phyloP scores from a whole-genome alignment of 2,113 vertebrate species.

The Sceloporus undulatus region DNA sequence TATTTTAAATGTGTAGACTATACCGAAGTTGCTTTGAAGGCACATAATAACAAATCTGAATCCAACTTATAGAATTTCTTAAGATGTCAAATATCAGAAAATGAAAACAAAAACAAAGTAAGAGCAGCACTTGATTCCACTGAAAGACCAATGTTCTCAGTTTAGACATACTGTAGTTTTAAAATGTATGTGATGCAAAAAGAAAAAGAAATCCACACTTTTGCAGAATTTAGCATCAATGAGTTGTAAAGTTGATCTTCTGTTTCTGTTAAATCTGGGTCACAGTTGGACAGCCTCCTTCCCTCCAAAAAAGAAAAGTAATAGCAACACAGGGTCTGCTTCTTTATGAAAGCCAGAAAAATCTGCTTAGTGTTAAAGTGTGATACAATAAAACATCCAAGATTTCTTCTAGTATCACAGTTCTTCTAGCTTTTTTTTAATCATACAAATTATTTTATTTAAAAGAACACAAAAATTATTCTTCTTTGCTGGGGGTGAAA shows the following conservation, averaged over 20 bases:
- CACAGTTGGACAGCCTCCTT: background rate
- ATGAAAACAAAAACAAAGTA: background rate
- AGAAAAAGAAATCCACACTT: background rate
- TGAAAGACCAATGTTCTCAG: background rate
- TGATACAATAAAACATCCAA: background rate
- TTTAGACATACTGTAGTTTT: background rate
- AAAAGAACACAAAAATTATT: rapidly evolving
- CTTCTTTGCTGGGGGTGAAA: conserved; percentile 7
- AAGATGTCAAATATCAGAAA: background rate
- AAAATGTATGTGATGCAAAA: background rate
- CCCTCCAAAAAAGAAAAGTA: background rate
- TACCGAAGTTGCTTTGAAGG: no score
- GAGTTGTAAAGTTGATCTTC: background rate
- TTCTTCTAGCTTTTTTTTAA: conserved; percentile 8
- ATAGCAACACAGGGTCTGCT: background rate
- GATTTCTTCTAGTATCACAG: conserved; percentile 28
- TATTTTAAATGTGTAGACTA: no score
- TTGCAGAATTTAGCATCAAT: background rate
- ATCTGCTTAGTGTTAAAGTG: background rate
- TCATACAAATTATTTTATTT: background rate
- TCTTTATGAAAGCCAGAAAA: background rate
- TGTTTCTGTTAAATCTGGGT: background rate
- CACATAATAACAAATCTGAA: background rate
- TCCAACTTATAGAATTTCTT: background rate
- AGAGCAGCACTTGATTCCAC: background rate